A percentile compares a stretch with the other conserved stretches of the same genome.
Evolutionary conservation across 2,113 vertebrate species (phyloP).

Genomic region (Miniopterus natalensis): DNA sequence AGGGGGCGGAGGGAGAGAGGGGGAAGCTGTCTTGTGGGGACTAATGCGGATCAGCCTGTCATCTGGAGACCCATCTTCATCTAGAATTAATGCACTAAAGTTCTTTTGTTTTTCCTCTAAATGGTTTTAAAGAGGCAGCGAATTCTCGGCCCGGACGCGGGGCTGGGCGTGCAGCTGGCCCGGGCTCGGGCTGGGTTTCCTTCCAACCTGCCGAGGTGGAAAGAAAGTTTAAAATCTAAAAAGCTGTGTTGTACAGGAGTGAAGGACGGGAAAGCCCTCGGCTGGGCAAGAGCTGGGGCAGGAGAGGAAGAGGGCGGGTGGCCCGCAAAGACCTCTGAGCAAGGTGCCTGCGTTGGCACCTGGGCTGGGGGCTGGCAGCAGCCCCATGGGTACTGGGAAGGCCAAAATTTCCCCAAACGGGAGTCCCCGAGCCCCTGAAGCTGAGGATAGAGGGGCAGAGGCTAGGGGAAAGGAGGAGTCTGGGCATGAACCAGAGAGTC

Average conservation of each 20-base stretch:
- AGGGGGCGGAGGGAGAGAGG: slow-evolving; percentile 58
- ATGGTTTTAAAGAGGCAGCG: slow-evolving; percentile 86
- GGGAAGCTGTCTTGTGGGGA: slow-evolving; percentile 80
- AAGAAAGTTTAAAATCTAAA: neutral
- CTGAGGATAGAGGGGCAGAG: neutral
- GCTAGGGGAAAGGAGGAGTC: neutral
- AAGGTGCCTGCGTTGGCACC: neutral
- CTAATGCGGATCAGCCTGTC: slow-evolving; percentile 83
- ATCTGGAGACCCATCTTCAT: slow-evolving; percentile 86
- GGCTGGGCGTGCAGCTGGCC: slow-evolving; percentile 39
- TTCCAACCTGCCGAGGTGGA: fast-evolving
- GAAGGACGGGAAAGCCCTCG: neutral
- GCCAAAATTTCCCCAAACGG: neutral
- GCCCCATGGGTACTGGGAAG: neutral
- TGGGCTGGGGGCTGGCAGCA: neutral
- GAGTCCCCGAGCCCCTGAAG: neutral
- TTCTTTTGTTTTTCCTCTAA: slow-evolving; percentile 87
- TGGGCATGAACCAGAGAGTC: neutral
- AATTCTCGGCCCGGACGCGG: slow-evolving; percentile 54
- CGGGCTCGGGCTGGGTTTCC: neutral
- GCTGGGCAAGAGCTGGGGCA: neutral
- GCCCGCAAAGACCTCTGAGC: neutral
- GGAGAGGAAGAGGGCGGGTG: neutral
- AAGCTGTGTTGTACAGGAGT: neutral
- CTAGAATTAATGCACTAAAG: slow-evolving; percentile 88